Conservation (phyloP, 2,888 invertebrate species). For the Orthosia gracilis region DNA sequence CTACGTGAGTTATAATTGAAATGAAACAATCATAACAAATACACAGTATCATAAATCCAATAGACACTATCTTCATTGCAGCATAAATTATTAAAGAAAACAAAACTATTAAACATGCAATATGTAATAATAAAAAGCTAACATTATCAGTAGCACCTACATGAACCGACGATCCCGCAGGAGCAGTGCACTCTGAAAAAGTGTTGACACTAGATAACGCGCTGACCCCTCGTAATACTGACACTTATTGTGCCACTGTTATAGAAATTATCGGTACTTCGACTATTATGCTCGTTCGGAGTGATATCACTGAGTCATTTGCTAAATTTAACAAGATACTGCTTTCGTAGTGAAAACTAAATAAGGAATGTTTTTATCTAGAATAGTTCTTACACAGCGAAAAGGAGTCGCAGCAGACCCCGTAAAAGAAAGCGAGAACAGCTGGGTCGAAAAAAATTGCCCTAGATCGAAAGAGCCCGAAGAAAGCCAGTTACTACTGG, state of each 20-base stretch:
- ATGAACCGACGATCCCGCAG: slow-evolving; percentile 62
- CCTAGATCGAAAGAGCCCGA: background rate
- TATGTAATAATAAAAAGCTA: slow-evolving; percentile 58
- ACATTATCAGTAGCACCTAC: slow-evolving; percentile 63
- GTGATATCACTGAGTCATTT: slow-evolving; percentile 48
- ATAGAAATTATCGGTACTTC: slow-evolving; percentile 60
- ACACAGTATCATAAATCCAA: slow-evolving; percentile 15
- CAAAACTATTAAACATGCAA: slow-evolving; percentile 59
- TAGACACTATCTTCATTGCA: slow-evolving; percentile 31
- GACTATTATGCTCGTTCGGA: slow-evolving; percentile 28
- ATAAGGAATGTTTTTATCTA: too few relatives aligned
- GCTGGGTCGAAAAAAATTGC: background rate
- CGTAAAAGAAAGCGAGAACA: background rate
- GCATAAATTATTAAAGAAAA: slow-evolving; percentile 59
- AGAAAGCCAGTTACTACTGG: background rate
- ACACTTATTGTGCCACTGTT: slow-evolving; percentile 62
- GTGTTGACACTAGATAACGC: slow-evolving; percentile 66
- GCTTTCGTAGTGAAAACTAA: background rate
- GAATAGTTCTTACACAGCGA: too few relatives aligned
- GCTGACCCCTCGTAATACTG: slow-evolving; percentile 67
- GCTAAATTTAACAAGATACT: slow-evolving; percentile 32
- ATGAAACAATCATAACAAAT: slow-evolving; percentile 3
- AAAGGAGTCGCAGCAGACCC: background rate
- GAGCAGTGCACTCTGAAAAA: slow-evolving; percentile 70
- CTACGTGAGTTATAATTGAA: background rate